These are phyloP conservation scores for Ligdia adustata DNA, from an alignment of 2,888 invertebrate genomes.

Conservation along the genomic window DNA sequence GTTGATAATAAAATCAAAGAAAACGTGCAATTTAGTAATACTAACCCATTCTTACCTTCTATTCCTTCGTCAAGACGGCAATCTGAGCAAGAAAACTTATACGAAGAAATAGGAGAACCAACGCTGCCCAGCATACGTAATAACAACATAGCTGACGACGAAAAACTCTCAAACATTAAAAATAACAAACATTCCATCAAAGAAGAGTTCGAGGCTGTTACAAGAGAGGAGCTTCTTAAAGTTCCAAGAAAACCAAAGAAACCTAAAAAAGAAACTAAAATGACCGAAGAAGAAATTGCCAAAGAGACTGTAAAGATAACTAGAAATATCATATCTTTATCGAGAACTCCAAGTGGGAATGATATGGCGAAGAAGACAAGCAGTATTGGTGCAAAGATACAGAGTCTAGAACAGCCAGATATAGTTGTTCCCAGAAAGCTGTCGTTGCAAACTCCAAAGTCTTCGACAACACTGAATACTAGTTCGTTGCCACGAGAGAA, in stretches of 20 bases:
- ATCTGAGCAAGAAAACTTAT: slow-evolving; percentile 66
- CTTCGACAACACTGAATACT: slow-evolving; percentile 48
- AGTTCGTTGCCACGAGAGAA: slow-evolving; percentile 67
- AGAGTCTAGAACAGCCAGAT: slow-evolving; percentile 55
- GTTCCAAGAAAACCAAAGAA: slow-evolving; percentile 71
- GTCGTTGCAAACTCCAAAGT: slow-evolving; percentile 62
- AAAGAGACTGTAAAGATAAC: slow-evolving; percentile 61
- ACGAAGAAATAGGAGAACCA: slow-evolving; percentile 71
- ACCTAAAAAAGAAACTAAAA: slow-evolving; percentile 50
- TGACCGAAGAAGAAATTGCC: slow-evolving; percentile 31
- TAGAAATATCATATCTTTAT: slow-evolving; percentile 68
- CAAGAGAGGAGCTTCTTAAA: slow-evolving; percentile 69
- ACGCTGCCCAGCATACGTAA: slow-evolving; percentile 46
- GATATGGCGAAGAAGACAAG: slow-evolving; percentile 51
- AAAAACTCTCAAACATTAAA: slow-evolving; percentile 61
- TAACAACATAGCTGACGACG: slow-evolving; percentile 70
- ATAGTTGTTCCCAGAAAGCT: slow-evolving; percentile 51
- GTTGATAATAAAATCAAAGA: slow-evolving; percentile 37
- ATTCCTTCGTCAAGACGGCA: slow-evolving; percentile 40
- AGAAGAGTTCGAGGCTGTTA: slow-evolving; percentile 57
- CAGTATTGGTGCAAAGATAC: slow-evolving; percentile 53
- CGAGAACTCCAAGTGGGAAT: slow-evolving; percentile 68
- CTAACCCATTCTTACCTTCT: slow-evolving; percentile 45
- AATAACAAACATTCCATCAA: slow-evolving; percentile 35
- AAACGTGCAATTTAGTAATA: slow-evolving; percentile 25